Evolutionary conservation across 1,140 invertebrate genomes (phyloP), one percentile per base, ranked within the genome.

Genomic region (Amyelois transitella): DNA sequence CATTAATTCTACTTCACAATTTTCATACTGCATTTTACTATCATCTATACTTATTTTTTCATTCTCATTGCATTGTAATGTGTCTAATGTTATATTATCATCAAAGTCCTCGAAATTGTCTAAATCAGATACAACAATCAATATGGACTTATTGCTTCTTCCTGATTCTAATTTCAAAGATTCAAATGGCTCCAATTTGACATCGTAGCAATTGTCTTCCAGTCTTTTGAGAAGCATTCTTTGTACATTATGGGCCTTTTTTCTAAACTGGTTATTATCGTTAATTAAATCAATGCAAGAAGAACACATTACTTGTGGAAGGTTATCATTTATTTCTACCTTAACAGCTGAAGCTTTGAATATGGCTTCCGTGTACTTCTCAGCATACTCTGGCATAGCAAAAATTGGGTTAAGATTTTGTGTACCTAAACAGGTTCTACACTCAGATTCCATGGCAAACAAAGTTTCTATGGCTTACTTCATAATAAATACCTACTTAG

Each of bases 221-320:
- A 55, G 6, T 7, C 45, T 25, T 5, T 55, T 18, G 3, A 60
- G 8, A 6, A 86, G 51, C 18, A 55, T 51, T 51, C 68, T 71
- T 28, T 86, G 69, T 4, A 66, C 53, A 12, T 78, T 25, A 58
- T 74, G 68, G 50, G 76, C 82, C 64, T 75, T 80, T 66, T 72
- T 73, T 19, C 75, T 64, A 20, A 81, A 84, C 57, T 77, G 80
- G 32, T 72, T 74, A 5, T 67, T 70, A 51, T 77, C 62, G 38
- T 86, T 85, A 54, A 81, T 73, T 48, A 76, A 77, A 43, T 55
- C 62, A 22, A 86, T 75, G 38, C 83, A 86, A 5, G 50, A 25
- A 5, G 55, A 44, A 54, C 83, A 86, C 55, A 84, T 76, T 60
- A 75, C 55, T 62, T 86, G 71, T n/a, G 81, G 67, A 10, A 81